Base-by-base conservation (phyloP, 2,113 vertebrate species). In the Azemiops feae region DNA sequence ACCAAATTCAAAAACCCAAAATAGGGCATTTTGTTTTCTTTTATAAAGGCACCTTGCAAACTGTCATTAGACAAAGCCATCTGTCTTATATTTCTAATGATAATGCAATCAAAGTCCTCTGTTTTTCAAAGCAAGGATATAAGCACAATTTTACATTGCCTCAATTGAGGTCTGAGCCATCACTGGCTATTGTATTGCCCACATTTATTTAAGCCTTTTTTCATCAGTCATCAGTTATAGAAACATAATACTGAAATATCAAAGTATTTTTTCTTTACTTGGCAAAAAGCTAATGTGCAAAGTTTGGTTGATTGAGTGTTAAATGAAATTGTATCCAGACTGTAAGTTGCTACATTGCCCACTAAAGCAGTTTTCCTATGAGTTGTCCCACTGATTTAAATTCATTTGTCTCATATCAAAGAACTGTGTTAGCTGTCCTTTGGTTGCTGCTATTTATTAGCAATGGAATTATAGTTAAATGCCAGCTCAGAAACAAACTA, bases 401-500 rank as follows among this genome's bases (percentile, higher is more conserved):
- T 91, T 91, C 16, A 47, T 81, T 50, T 93, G 16, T n/a, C 22
- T 10, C 86, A 57, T 54, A 57, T 55, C 64, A 93, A 30, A 87
- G 27, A 39, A 43, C 25, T 1, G 50, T 10, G 5, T 85, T 34
- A 91, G 47, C 89, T 86, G 91, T 87, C 93, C 52, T 92, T 92
- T 47, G 34, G 43, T 55, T 87, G 85, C 22, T 91, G 16, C 39
- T 91, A 25, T 89, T 89, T 92, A 89, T 89, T 58, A 93, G 86
- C 87, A 92, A 52, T 55, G 14, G 58, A 92, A 92, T 85, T 87
- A 50, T 43, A 57, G 8, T 55, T 90, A 87, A 30, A 58, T n/a
- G 85, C 87, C 57, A 92, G 47, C 69, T 47, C 39, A 39, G 55
- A 54, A 96, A 85, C 7, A 43, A 81, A n/a, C 8, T 91, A 58